Base-by-base conservation (phyloP, 2,113 vertebrate genomes). In the Lampris incognitus region DNA sequence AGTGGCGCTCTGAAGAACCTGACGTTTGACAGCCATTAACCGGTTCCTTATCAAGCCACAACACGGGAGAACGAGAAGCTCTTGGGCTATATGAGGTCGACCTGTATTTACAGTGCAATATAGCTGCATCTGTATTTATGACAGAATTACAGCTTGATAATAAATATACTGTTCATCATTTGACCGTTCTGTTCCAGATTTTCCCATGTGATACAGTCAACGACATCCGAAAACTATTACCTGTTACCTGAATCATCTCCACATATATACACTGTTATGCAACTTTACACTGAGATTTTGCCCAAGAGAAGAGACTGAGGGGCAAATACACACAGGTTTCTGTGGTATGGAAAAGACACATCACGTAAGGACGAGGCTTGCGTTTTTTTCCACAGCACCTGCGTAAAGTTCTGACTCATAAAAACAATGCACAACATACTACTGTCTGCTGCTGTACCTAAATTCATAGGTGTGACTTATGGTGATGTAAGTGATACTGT, bases 1-100 rank as follows among this genome's bases (percentile, higher is more conserved):
- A 89, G 86, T 87, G 82, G 80, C 81, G 68, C 10, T 51, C 48
- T 40, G 85, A 82, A 81, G 73, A 61, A 82, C 73, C 80, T 81
- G 78, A 88, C 76, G 54, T 59, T 63, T 40, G 5, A 48, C 0
- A 2, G 40, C 49, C 75, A 78, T 85, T 85, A 83, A 90, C 41
- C 5, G 5, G 79, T 88, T 91, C 84, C 78, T 88, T 72, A 67
- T 83, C 46, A 42, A 46, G 60, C 60, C 77, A 37, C 52, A 64
- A 57, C 42, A 51, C 61, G 49, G 6, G n/a, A 61, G 56, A 75
- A 66, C 56, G 3, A 6, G 48, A 79, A 55, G 8, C 46, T 56
- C 51, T 36, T 6, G 9, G 1, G 39, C 60, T n/a, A 62, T 44
- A 44, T 5, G 6, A 69, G 55, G 55, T 75, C 64, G 70, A 48